A percentile compares a stretch with the other conserved stretches of the same genome.
These are phyloP conservation scores for Bombylius discolor DNA, from an alignment of 2,888 invertebrate genomes.

Conservation along the genomic window DNA sequence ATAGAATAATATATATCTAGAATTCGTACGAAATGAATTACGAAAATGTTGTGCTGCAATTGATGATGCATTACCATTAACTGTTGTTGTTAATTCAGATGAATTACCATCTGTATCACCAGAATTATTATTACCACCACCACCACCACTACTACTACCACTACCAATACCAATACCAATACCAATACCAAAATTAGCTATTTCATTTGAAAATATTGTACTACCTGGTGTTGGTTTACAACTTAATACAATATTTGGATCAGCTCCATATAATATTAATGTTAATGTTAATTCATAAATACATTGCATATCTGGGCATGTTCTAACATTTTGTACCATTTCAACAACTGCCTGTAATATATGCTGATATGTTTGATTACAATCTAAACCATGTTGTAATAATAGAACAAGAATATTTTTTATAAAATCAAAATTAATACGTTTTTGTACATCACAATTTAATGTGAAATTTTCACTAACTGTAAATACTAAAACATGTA, in stretches of 20 bases:
- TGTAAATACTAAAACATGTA: constrained; percentile 57
- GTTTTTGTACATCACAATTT: constrained; percentile 52
- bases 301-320: constrained; percentile 51
- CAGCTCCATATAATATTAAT: constrained; percentile 59
- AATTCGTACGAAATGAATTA: constrained; percentile 37
- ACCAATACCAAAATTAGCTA: constrained; percentile 32
- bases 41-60: constrained; percentile 28
- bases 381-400: constrained; percentile 54
- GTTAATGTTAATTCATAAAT: constrained; percentile 57
- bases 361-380: constrained; percentile 52
- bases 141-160: background rate
- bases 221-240: constrained; percentile 33
- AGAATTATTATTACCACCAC: background rate
- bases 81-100: background rate
- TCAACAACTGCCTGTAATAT: constrained; percentile 56
- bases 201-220: constrained; percentile 35
- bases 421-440: constrained; percentile 55
- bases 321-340: constrained; percentile 55
- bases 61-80: constrained; percentile 14
- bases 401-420: constrained; percentile 51
- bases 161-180: constrained; percentile 14
- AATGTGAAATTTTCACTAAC: constrained; percentile 57
- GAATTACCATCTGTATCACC: constrained; percentile 6
- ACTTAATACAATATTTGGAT: constrained; percentile 51
- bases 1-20: constrained; percentile 49